Base-by-base conservation (phyloP, 2,113 vertebrate species). In the Mustela nigripes region DNA sequence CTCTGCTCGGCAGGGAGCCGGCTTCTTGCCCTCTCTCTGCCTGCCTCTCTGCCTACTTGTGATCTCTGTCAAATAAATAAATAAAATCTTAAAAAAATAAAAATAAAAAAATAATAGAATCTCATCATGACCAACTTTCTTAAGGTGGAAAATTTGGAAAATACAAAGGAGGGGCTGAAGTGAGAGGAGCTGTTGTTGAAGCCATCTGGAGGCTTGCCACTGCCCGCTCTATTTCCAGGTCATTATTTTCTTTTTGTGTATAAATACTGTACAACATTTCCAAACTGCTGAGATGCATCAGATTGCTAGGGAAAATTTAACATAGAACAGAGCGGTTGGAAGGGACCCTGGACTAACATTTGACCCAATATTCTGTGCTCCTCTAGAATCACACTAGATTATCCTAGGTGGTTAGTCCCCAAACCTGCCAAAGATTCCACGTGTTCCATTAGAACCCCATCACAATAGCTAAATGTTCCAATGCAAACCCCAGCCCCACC, bases 141-240 rank as follows among this genome's bases (percentile, higher is more conserved):
- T 48, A 69, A 18, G 62, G 39, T 53, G 89, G 80, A 67, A 65
- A 81, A 74, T 22, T 71, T 90, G 78, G 62, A 91, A 91, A 81
- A 63, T 28, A 24, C n/a, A 28, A 65, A 63, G 24, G 19, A 73
- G 22, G n/a, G 28, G 14, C 48, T 11, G 15, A 74, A 69, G 21
- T 11, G 7, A 60, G 24, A 76, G 74, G 33, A 11, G 28, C 78
- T 22, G 5, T 50, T 22, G 58, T 15, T 33, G 42, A 28, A 39
- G 11, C 12, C 5, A 39, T 28, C n/a, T 69, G 22, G 24, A 45
- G 28, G 33, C 11, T 5, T 4, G 7, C 33, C 4, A 0, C 19
- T 21, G 33, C 2, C 24, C 0, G 0, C 12, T 60, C 14, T 53
- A 1, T 31, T 81, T 67, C 39, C 63, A 4, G 18, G 53, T 67